Evolutionary conservation across 1,140 invertebrate genomes (phyloP), one percentile per base, ranked within the genome.

Genomic region (Aphidius gifuensis): DNA sequence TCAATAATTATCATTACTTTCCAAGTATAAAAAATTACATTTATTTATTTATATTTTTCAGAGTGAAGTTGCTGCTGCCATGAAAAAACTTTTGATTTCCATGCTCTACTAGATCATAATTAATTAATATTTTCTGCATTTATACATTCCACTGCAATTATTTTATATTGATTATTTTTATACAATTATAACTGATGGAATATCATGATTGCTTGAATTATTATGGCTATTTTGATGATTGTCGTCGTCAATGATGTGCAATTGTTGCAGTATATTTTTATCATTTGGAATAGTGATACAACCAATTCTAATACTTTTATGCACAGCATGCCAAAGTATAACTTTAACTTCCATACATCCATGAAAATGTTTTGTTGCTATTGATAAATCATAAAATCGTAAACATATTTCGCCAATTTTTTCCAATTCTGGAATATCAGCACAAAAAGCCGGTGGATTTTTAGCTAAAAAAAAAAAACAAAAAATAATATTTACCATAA

Each of bases 371-470:
- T 71, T 39, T 3, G 42, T 23, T 5, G 51, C 51, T 32, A 69
- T 61, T 48, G 71, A 58, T 16, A 79, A 54, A 44, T 79, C 68
- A 62, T 77, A 73, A 0, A 79, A 59, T 53, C 46, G 61, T 40
- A 77, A 38, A 49, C 77, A 79, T 58, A 73, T 49, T 45, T 72
- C 68, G n/a, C 66, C 9, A 2, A 73, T 38, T 47, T 66, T 62
- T 45, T 64, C 69, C 9, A 70, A 66, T 58, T 67, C 43, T 21
- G 70, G 65, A 40, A 73, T 65, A 57, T 60, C 66, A 5, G 69
- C 21, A 51, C 75, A 79, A 50, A 77, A 53, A 44, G 70, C 70
- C 21, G 75, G 75, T 50, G 77, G 74, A 62, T 77, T 78, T 23
- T 64, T 67, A 8, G 64, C 75, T 78, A 16, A 55, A 43, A 21